Percentiles rank a stretch among this genome's conserved stretches.
These are phyloP conservation scores for Chrysocyon brachyurus DNA, from an alignment of 2,797 vertebrate genomes.

Conservation along the genomic window DNA sequence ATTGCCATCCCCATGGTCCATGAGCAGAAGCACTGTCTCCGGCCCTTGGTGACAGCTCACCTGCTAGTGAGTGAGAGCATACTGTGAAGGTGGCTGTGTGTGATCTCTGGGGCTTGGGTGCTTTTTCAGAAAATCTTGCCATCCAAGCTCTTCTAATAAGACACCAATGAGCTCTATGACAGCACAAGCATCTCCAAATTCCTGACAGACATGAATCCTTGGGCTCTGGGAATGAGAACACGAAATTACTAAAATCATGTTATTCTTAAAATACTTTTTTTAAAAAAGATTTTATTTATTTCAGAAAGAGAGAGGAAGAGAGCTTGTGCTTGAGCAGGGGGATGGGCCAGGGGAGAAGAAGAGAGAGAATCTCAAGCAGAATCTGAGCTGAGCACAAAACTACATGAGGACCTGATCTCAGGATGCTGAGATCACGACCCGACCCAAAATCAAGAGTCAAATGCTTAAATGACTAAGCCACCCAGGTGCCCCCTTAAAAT, in stretches of 20 bases:
- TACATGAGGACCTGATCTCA: too few species aligned
- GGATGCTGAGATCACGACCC: too few species aligned
- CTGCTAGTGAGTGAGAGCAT: background rate
- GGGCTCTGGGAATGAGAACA: background rate
- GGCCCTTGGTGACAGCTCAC: background rate
- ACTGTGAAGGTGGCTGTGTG: background rate
- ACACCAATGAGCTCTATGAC: background rate
- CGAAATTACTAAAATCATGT: background rate
- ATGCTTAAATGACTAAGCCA: too few species aligned
- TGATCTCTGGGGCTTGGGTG: background rate
- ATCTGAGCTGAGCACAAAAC: too few species aligned
- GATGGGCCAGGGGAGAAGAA: too few species aligned
- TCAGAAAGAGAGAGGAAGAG: too few species aligned
- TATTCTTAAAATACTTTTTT: background rate
- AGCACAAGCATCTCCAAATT: background rate
- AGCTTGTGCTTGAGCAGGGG: too few species aligned
- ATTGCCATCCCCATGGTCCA: rapidly evolving
- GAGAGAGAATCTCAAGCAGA: too few species aligned
- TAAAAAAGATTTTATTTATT: too few species aligned
- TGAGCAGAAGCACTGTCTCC: too few species aligned
- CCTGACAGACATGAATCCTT: background rate
- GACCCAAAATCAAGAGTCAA: too few species aligned
- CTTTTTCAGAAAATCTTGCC: background rate
- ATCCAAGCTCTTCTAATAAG: background rate
- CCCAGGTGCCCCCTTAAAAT: background rate